Evolutionary conservation across 2,113 vertebrate species (phyloP).

Genomic region (Amblyopsis rosae): DNA sequence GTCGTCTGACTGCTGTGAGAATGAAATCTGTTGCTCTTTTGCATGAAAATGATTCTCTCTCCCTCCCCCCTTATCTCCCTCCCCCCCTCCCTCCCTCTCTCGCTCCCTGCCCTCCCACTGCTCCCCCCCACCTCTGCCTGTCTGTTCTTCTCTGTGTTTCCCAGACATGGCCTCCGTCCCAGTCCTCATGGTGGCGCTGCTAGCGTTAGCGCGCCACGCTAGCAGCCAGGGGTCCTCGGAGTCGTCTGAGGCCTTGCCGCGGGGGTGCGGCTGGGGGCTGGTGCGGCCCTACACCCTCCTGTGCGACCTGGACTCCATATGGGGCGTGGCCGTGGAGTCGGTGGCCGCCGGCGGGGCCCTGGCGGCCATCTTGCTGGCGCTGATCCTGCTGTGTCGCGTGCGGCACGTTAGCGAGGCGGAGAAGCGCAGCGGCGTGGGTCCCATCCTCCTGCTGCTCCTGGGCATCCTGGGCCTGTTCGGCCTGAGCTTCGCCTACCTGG

Average conservation of each 20-base stretch:
- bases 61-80: background rate
- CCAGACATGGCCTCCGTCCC: slow-evolving; percentile 68
- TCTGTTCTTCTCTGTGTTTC: slow-evolving; percentile 30
- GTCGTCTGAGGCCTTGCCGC: slow-evolving; percentile 68
- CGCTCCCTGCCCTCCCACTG: background rate
- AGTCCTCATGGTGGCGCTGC: slow-evolving; percentile 78
- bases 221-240: slow-evolving; percentile 70
- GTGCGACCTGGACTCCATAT: slow-evolving; percentile 93
- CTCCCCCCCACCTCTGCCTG: slow-evolving; percentile 13
- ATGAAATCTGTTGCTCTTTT: slow-evolving; percentile 22
- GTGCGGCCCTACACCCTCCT: slow-evolving; percentile 87
- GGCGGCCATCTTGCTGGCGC: slow-evolving; percentile 82
- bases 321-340: slow-evolving; percentile 91
- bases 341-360: slow-evolving; percentile 85
- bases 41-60: slow-evolving; percentile 22
- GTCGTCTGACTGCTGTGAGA: slow-evolving; percentile 28
- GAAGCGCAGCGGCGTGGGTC: slow-evolving; percentile 87
- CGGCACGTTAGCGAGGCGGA: slow-evolving; percentile 89
- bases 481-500: slow-evolving; percentile 92
- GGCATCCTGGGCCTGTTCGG: slow-evolving; percentile 90
- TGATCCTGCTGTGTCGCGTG: slow-evolving; percentile 88
- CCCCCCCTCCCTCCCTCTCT: background rate
- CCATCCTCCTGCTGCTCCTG: slow-evolving; percentile 88
- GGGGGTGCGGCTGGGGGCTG: slow-evolving; percentile 89
- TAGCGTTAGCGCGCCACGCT: slow-evolving; percentile 75